Evolutionary conservation across 1,140 invertebrate species (phyloP).

Genomic region (Apocrypta bakeri): DNA sequence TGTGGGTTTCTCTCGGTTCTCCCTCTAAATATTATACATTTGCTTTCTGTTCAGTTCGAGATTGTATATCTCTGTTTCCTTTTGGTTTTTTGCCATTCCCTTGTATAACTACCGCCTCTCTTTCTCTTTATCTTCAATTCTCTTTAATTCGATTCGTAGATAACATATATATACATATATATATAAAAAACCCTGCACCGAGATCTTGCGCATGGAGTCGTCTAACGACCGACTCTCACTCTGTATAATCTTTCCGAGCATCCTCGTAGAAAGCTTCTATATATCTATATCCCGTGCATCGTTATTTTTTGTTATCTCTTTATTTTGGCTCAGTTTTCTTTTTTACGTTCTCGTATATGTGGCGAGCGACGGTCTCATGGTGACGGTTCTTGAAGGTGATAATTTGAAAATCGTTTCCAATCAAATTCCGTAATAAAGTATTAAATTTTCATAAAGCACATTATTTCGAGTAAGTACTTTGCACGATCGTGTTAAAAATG

Average conservation of each 20-base stretch:
- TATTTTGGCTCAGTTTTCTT: too few relatives aligned
- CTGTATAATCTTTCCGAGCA: neutral
- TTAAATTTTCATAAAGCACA: too few relatives aligned
- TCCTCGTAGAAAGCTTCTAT: neutral
- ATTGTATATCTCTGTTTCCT: neutral
- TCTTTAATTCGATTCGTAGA: neutral
- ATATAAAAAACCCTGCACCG: conserved; percentile 30
- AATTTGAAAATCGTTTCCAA: too few relatives aligned
- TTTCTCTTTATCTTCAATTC: neutral
- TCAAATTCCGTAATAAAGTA: too few relatives aligned
- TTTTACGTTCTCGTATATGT: neutral
- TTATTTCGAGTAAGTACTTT: too few relatives aligned
- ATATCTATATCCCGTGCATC: neutral
- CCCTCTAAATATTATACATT: neutral
- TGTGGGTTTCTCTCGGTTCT: neutral
- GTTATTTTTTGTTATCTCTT: neutral
- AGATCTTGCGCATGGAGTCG: conserved; percentile 14
- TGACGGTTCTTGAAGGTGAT: too few relatives aligned
- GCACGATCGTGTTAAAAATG: too few relatives aligned
- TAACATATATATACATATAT: too few relatives aligned
- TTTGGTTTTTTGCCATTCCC: neutral
- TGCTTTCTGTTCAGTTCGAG: neutral
- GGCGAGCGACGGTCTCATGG: too few relatives aligned
- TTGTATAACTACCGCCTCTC: neutral
- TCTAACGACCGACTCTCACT: neutral